Evolutionary conservation across 2,797 vertebrate genomes (phyloP).

Genomic region (Emydoidea blandingii): DNA sequence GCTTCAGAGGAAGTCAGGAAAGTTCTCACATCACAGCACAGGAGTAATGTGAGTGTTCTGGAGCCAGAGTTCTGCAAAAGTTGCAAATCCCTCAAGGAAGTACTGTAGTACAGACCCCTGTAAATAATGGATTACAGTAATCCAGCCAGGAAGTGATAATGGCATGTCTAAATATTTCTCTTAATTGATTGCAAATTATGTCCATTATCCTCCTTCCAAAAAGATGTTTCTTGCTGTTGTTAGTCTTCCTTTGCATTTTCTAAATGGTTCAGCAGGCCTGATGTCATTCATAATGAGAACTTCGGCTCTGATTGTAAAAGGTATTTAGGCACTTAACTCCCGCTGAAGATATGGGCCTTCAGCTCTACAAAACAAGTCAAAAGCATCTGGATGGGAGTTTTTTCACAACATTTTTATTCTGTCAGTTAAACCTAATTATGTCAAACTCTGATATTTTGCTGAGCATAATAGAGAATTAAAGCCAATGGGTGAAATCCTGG

Average conservation of each 20-base stretch:
- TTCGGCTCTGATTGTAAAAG: neutral
- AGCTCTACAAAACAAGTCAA: neutral
- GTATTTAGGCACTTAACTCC: neutral
- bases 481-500: neutral
- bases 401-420: constrained; percentile 22
- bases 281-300: neutral
- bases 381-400: neutral
- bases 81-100: constrained; percentile 75
- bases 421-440: neutral
- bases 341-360: neutral
- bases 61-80: constrained; percentile 72
- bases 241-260: constrained; percentile 11
- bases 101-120: constrained; percentile 65
- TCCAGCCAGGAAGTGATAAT: constrained; percentile 77
- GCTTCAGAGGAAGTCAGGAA: constrained; percentile 55
- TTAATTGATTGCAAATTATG: constrained; percentile 69
- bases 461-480: rapidly evolving
- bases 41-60: constrained; percentile 56
- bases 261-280: constrained; percentile 53
- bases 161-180: constrained; percentile 68
- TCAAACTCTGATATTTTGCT: neutral
- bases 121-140: constrained; percentile 73
- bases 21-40: constrained; percentile 68
- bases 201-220: constrained; percentile 18
- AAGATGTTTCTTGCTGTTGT: constrained; percentile 44